These are phyloP conservation scores for Scaptomyza graminum DNA, from an alignment of 1,140 invertebrate genomes.

Conservation along the genomic window DNA sequence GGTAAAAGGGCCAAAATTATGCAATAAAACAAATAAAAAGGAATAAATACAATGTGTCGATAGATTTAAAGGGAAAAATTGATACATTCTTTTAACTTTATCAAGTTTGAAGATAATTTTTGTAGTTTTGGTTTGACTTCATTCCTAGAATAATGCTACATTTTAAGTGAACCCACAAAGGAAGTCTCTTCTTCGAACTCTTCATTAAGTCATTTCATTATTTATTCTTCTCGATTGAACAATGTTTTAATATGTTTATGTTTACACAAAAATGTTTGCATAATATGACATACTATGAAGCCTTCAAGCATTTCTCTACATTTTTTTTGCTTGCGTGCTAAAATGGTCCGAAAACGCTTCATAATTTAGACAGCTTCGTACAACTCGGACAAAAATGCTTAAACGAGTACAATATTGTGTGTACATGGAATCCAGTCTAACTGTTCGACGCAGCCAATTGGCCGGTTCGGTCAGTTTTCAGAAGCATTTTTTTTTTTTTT, in stretches of 20 bases:
- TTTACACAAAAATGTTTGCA: slow-evolving; percentile 35
- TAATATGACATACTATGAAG: slow-evolving; percentile 35
- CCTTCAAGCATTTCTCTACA: slow-evolving; percentile 17
- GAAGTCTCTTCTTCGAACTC: not conserved
- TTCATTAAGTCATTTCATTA: not conserved
- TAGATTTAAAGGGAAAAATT: no score
- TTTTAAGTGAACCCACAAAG: slow-evolving; percentile 3
- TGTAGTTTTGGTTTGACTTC: no score
- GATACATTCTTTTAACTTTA: no score
- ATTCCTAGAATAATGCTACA: no score
- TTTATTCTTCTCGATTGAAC: slow-evolving; percentile 25
- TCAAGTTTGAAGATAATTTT: no score
- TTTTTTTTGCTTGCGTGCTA: slow-evolving; percentile 31
- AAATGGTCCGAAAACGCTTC: slow-evolving; percentile 25
- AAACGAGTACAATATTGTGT: slow-evolving; percentile 15
- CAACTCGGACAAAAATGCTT: slow-evolving; percentile 1
- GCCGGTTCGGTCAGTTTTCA: slow-evolving; percentile 24
- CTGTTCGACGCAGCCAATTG: slow-evolving; percentile 15
- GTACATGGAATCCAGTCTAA: slow-evolving; percentile 21
- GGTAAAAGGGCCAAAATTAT: slow-evolving; percentile 25
- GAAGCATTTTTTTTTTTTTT: slow-evolving; percentile 7
- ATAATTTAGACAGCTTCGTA: slow-evolving; percentile 18
- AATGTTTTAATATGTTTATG: slow-evolving; percentile 25
- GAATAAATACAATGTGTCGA: no score
- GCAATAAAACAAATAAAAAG: no score